phyloP scores from a whole-genome alignment of 2,113 vertebrate genomes.

The Harpagus bidentatus region DNA sequence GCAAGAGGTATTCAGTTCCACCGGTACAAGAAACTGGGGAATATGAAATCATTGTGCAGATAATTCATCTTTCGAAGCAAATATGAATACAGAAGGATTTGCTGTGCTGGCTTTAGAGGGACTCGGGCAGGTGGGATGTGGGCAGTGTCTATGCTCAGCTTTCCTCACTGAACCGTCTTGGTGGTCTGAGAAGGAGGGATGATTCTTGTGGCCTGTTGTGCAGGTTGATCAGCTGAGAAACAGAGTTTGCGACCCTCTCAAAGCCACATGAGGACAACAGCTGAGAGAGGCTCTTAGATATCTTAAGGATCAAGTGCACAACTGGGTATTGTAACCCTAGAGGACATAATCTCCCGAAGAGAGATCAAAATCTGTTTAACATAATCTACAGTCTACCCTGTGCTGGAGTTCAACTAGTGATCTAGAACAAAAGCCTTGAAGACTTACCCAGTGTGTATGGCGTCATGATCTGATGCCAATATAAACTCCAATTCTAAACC shows the following conservation, averaged over 20 bases:
- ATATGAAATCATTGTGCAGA: not conserved
- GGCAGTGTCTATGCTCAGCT: not conserved
- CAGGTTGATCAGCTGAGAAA: not conserved
- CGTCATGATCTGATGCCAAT: not conserved
- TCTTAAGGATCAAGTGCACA: not conserved
- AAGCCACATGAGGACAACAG: not conserved
- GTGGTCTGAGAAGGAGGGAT: not conserved
- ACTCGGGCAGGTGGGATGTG: not conserved
- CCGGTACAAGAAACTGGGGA: not conserved
- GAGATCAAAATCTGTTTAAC: not conserved
- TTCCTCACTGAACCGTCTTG: not conserved
- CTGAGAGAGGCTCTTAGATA: not conserved
- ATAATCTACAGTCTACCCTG: not conserved
- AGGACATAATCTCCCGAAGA: not conserved
- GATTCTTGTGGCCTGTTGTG: not conserved
- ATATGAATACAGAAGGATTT: not conserved
- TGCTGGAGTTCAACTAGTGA: not conserved
- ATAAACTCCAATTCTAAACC: not conserved
- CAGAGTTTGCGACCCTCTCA: not conserved
- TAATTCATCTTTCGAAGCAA: not conserved
- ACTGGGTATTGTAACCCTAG: not conserved
- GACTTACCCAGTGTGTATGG: not conserved
- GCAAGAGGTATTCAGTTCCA: not conserved
- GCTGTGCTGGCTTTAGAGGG: not conserved
- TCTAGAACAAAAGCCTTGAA: not conserved